Conservation (phyloP, 2,888 invertebrate species). For the Epinotia nisella region DNA sequence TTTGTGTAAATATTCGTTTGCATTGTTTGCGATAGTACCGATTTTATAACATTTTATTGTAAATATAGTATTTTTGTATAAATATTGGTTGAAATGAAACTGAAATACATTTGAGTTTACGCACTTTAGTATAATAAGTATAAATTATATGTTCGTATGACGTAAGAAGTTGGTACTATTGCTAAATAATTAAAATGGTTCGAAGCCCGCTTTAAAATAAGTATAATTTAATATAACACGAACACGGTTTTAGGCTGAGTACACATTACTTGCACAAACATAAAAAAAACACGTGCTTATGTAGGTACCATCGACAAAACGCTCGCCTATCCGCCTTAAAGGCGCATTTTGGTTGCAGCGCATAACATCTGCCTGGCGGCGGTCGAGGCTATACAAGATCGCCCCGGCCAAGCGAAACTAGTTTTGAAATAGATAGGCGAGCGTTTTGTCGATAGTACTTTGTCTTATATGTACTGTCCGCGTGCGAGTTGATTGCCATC, state of each 20-base stretch:
- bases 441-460: no score
- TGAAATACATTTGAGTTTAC: conserved; percentile 43
- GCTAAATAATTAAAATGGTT: conserved; percentile 44
- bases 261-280: conserved; percentile 10
- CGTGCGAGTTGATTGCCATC: conserved; percentile 1
- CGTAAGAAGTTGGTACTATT: conserved; percentile 61
- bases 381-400: no score
- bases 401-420: no score
- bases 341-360: no score
- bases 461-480: background rate
- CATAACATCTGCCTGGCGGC: no score
- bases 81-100: conserved; percentile 43
- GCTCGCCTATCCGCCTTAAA: no score
- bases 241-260: conserved; percentile 29
- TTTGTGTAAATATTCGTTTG: conserved; percentile 49
- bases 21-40: conserved; percentile 40
- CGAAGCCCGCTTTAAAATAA: background rate
- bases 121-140: conserved; percentile 64
- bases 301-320: no score
- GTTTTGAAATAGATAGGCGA: no score
- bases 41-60: conserved; percentile 56
- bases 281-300: conserved; percentile 7
- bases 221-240: conserved; percentile 38
- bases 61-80: conserved; percentile 52
- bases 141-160: conserved; percentile 54